Base-by-base conservation (phyloP, 2,888 invertebrate species). In the Limenitis camilla region DNA sequence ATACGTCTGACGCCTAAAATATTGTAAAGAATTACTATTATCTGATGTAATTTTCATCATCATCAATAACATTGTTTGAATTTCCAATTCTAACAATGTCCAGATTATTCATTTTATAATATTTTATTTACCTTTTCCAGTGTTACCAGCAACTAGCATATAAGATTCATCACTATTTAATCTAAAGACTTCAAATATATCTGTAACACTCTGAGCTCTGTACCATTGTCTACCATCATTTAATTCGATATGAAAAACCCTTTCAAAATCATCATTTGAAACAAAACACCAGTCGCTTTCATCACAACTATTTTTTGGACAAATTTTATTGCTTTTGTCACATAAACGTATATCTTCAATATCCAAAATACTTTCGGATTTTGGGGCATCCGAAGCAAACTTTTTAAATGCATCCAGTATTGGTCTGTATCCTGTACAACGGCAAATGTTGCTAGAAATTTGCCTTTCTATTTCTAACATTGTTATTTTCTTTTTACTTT, bases 361-460 rank as follows among this genome's bases (percentile, higher is more conserved):
- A 36, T 87, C 92, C 0, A 69, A 46, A 31, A 90, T 77, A 43
- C 75, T 82, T 8, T 52, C 69, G n/a, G 58, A 46, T 33, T 65
- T 52, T 1, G 88, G 80, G 8, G 89, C 88, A 62, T 92, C 92
- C 4, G 67, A 77, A 0, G 91, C 91, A 60, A 93, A 91, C 1
- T 91, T 90, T 69, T 94, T 94, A 75, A 94, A 93, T 1, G 93
- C 90, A 65, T 94, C 93, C 39, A 94, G 71, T 46, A 94, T 94
- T 0, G 94, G 90, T 7, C 93, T 84, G 67, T 93, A 94, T 0
- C 94, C 94, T 0, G 94, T 94, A 69, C 94, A 94, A 36, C 94
- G 88, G 61, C 94, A 94, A 32, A 93, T 90, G 61, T 93, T 93
- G 41, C 93, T 90, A 2, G 91, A 93, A 58, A 94, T 92, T 0